Base-by-base conservation (phyloP, 2,113 vertebrate genomes). In the Pterocles orientalis region DNA sequence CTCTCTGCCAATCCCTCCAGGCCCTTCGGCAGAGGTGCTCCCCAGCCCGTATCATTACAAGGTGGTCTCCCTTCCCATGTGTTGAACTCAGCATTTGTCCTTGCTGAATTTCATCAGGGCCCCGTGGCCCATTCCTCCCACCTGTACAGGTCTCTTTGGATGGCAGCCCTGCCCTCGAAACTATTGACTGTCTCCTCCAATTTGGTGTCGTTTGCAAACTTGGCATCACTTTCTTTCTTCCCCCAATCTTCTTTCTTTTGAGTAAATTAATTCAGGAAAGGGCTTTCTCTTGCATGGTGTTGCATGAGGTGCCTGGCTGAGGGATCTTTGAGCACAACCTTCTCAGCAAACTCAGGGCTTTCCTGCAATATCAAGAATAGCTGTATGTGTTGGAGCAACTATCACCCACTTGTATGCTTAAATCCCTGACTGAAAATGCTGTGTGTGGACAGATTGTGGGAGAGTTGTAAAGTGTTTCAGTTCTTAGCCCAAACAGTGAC, bases 21-120 rank as follows among this genome's bases (percentile, higher is more conserved):
- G 41, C 14, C 18, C 4, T 53, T 69, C 18, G 57, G 24, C 9
- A 50, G 17, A 73, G 6, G 17, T 54, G 17, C 4, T 92, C 64
- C 33, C 15, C 28, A 56, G 8, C 1, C 3, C 2, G 0, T 29
- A 24, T 4, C 9, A 11, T 33, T 51, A 24, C 15, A 31, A 80
- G 5, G 50, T 9, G 6, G 25, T 81, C 16, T 73, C 16, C 19
- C 17, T 58, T 86, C 24, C 25, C 6, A 7, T 4, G 6, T 18
- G 15, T 47, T n/a, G 28, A 5, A 29, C 60, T 61, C n/a, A 33
- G 18, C 13, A 54, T 75, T 43, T 45, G 14, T 48, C 28, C 43
- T 50, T 66, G 82, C 3, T 29, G 34, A 64, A 56, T 69, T 43
- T 56, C n/a, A 24, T 56, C 21, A 50, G 28, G 13, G 1, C 9